These are phyloP conservation scores for Solea senegalensis DNA, from an alignment of 2,113 vertebrate genomes.

Conservation along the genomic window DNA sequence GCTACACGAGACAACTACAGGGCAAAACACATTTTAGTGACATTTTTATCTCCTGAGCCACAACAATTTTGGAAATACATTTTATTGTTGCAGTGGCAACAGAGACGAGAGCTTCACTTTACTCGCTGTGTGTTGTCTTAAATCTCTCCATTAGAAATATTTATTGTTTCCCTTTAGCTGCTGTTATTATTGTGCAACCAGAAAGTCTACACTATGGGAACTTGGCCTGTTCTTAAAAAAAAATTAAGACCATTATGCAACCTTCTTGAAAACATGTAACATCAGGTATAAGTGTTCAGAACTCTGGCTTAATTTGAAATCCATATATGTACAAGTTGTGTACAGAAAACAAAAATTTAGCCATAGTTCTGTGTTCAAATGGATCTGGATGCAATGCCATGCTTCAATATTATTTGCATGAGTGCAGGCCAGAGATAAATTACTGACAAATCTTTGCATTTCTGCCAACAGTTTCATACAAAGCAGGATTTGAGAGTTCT, in stretches of 20 bases:
- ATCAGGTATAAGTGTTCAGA: too few relatives aligned
- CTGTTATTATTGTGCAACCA: conserved; percentile 18
- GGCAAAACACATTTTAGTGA: neutral
- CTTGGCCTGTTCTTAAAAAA: neutral
- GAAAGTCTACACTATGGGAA: neutral
- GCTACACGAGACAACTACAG: neutral
- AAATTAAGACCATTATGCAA: too few relatives aligned
- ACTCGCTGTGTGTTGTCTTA: neutral
- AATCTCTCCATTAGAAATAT: neutral
- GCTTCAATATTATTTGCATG: neutral
- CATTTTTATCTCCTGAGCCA: too few relatives aligned
- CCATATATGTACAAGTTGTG: too few relatives aligned
- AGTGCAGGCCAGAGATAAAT: conserved; percentile 21
- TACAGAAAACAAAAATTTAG: too few relatives aligned
- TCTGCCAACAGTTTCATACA: conserved; percentile 35
- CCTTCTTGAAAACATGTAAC: too few relatives aligned
- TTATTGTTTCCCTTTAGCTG: neutral
- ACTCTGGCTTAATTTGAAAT: too few relatives aligned
- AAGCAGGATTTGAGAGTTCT: conserved; percentile 61
- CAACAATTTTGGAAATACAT: too few relatives aligned
- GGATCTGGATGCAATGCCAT: too few relatives aligned
- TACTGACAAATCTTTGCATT: conserved; percentile 53
- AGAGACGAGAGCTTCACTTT: neutral
- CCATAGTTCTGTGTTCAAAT: too few relatives aligned
- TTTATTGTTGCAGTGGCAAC: neutral